phyloP scores from a whole-genome alignment of 2,113 vertebrate species.

The Monarcha castaneiventris region DNA sequence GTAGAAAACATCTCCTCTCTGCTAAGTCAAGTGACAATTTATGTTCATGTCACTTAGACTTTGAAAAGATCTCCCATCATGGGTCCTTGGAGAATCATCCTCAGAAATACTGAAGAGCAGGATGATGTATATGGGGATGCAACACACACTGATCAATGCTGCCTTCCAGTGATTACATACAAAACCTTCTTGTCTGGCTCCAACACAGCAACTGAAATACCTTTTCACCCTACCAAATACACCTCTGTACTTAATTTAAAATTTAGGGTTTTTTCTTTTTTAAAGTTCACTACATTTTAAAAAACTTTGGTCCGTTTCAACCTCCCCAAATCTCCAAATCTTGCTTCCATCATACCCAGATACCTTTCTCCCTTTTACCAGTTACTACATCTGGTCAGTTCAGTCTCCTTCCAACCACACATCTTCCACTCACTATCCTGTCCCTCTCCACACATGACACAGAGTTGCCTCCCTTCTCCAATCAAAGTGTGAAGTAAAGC shows the following conservation, averaged over 20 bases:
- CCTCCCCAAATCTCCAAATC: background rate
- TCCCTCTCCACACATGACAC: background rate
- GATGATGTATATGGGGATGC: background rate
- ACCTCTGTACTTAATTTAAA: background rate
- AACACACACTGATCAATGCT: background rate
- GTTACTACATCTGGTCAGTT: background rate
- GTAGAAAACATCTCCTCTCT: background rate
- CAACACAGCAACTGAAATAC: background rate
- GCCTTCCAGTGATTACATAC: background rate
- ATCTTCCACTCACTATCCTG: background rate
- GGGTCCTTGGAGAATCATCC: background rate
- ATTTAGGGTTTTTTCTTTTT: fast-evolving
- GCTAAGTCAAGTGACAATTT: background rate
- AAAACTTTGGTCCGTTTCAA: background rate
- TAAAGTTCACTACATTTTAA: background rate
- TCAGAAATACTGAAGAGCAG: background rate
- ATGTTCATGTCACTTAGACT: background rate
- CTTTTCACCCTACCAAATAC: background rate
- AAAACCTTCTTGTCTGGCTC: background rate
- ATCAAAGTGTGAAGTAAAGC: background rate
- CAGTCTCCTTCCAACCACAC: background rate
- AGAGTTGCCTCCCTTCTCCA: background rate
- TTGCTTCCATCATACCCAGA: background rate
- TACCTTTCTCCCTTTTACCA: background rate
- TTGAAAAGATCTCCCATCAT: background rate